Base-by-base conservation (phyloP, 1,140 invertebrate genomes). In the Drosophila cardini region DNA sequence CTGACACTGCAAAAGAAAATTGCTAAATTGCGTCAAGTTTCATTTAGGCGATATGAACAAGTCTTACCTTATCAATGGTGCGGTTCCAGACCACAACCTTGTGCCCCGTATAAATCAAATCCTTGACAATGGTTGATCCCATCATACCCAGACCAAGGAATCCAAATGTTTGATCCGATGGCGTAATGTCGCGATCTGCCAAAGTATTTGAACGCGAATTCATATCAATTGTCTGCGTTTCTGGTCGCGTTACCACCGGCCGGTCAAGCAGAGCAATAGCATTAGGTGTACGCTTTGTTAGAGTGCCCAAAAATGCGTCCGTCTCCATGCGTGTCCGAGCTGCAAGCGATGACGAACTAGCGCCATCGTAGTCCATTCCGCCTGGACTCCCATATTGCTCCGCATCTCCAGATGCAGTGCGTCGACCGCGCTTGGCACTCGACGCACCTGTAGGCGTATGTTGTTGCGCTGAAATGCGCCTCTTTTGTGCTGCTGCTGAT, bases 121-220 rank as follows among this genome's bases (percentile, higher is more conserved):
- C 98, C 93, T 98, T 98, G 0, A 99, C 97, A 86, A 99, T 98
- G 15, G 97, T 97, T 45, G 96, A 96, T n/a, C 98, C 98, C 96
- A 99, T 99, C 80, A 97, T 98, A 42, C 98, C 98, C 7, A 99
- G 94, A 0, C 98, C 98, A 36, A 99, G 94, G 92, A 99, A 99
- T 10, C 98, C 98, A 91, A 99, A 98, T 84, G 96, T 97, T 90
- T 97, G 94, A 61, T 94, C 94, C 9, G 97, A 98, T 1, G 98
- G 96, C 60, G 95, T 94, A 67, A 99, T 98, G 71, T 97, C 96
- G 91, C 97, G 98, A 65, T 96, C 95, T 86, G 96, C 96, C 4
- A 97, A 92, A 0, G 96, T 96, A 78, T 97, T 95, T 0, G 96
- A 96, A 1, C 97, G 94, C 34, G 94, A 95, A 91, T 95, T 95